Evolutionary conservation across 2,888 invertebrate species (phyloP).

Genomic region (Allophyes oxyacanthae): DNA sequence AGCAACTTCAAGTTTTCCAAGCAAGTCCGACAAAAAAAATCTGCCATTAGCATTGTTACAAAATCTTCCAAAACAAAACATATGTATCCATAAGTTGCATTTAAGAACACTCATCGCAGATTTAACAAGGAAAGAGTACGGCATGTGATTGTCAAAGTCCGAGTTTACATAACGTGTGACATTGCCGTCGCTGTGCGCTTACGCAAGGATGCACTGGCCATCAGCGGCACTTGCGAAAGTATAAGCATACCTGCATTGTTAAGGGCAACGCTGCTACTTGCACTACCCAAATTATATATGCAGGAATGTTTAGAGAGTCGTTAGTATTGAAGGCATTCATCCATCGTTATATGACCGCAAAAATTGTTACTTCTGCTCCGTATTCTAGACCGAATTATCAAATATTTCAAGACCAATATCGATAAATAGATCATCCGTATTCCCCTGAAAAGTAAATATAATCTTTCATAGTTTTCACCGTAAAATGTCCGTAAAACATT

Average conservation of each 20-base stretch:
- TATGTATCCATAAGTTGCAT: neutral
- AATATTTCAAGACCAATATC: no score
- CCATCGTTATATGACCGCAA: no score
- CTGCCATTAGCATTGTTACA: constrained; percentile 11
- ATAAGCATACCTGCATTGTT: constrained; percentile 56
- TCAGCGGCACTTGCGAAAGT: constrained; percentile 70
- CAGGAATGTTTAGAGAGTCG: constrained; percentile 15
- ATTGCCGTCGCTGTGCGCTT: constrained; percentile 69
- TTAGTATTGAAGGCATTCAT: neutral
- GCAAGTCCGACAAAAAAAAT: neutral
- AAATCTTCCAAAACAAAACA: neutral
- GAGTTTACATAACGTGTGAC: constrained; percentile 73
- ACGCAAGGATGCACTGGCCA: constrained; percentile 78
- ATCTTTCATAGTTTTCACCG: no score
- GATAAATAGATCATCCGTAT: no score
- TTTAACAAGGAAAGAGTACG: constrained; percentile 14
- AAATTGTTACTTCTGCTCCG: no score
- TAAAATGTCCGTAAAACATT: no score
- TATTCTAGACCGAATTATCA: no score
- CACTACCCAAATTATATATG: constrained; percentile 21
- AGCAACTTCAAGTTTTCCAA: constrained; percentile 14
- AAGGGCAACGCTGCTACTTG: constrained; percentile 43
- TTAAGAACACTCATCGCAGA: neutral
- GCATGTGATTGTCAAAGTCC: constrained; percentile 10
- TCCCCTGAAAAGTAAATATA: no score